Evolutionary conservation across 2,888 invertebrate genomes (phyloP).

Genomic region (Mallateleia sp.): DNA sequence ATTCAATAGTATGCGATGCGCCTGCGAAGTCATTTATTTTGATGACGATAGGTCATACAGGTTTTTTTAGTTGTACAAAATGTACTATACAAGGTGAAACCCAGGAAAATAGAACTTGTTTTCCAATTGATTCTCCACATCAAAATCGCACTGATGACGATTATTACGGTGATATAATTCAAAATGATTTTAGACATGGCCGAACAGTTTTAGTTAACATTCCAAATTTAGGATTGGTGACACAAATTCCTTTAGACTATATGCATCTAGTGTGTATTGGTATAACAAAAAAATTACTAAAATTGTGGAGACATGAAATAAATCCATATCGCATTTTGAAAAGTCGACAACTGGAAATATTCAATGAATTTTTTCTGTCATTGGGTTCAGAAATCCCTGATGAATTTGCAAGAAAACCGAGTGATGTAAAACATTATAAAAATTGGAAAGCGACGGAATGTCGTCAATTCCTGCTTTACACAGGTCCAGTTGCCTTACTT

Average conservation of each 20-base stretch:
- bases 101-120: not conserved
- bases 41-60: not conserved
- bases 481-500: not conserved
- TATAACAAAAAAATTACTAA: constrained; percentile 1
- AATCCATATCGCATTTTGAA: not conserved
- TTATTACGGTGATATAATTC: not conserved
- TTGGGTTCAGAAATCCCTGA: not conserved
- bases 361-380: not conserved
- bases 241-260: not conserved
- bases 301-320: not conserved
- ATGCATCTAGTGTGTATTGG: not conserved
- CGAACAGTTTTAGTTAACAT: not conserved
- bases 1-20: too few relatives aligned
- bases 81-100: not conserved
- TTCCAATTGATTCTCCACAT: not conserved
- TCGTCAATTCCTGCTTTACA: not conserved
- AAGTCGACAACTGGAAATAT: not conserved
- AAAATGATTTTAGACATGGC: not conserved
- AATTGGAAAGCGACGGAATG: not conserved
- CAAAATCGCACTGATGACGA: not conserved
- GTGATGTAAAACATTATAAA: not conserved
- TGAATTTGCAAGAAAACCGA: constrained; percentile 4
- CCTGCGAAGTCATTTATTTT: not conserved
- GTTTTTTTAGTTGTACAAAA: not conserved
- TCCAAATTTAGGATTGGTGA: not conserved